Conservation (phyloP, 2,113 vertebrate genomes). For the Equus quagga region DNA sequence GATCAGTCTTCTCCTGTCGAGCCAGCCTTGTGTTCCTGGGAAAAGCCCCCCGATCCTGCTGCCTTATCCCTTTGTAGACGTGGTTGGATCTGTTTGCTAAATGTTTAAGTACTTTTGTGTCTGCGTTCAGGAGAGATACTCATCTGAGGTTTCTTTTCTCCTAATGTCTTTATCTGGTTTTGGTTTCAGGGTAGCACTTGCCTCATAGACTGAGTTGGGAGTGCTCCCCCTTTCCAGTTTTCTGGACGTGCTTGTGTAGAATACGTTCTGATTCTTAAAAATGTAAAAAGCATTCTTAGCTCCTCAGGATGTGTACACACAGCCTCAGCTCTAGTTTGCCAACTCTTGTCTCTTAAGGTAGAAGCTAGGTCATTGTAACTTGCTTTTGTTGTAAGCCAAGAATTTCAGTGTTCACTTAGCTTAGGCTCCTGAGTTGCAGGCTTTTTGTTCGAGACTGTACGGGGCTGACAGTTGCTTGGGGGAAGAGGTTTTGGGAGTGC, state of each 20-base stretch:
- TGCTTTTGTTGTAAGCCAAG: not conserved
- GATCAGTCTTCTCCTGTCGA: not conserved
- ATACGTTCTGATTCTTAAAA: not conserved
- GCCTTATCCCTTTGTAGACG: not conserved
- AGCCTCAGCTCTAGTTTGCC: not conserved
- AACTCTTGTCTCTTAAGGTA: accelerated
- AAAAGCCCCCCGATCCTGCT: not conserved
- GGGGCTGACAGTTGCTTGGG: not conserved
- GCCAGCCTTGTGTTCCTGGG: not conserved
- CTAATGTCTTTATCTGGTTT: not conserved
- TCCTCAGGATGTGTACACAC: not conserved
- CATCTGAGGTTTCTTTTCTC: not conserved
- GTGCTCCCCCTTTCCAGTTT: not conserved
- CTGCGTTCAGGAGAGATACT: not conserved
- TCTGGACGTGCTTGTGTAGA: not conserved
- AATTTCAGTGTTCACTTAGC: not conserved
- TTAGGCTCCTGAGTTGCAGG: too few relatives aligned
- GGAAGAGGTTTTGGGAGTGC: not conserved
- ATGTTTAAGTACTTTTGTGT: not conserved
- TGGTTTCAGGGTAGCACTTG: not conserved
- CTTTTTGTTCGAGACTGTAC: not conserved
- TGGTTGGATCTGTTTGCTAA: not conserved
- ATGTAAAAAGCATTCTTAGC: not conserved
- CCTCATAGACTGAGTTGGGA: not conserved
- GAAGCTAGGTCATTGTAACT: not conserved